Percentiles rank a stretch among this genome's conserved stretches.
These are phyloP conservation scores for Samia ricini DNA, from an alignment of 1,140 invertebrate species.

Conservation along the genomic window DNA sequence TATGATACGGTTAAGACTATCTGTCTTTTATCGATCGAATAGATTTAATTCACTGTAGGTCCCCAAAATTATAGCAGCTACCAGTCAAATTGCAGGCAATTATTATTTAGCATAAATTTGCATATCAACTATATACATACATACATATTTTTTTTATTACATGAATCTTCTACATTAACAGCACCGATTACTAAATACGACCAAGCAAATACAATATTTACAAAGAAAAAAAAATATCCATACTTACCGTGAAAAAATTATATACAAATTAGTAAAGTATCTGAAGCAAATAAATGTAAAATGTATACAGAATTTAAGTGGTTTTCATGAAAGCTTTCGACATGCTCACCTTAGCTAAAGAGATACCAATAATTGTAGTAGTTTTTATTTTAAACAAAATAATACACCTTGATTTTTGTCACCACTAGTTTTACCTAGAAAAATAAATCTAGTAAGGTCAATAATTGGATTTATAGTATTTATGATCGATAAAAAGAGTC, in stretches of 20 bases:
- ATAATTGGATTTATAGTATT: neutral
- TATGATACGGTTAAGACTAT: too few relatives aligned
- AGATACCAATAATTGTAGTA: neutral
- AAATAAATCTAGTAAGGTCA: neutral
- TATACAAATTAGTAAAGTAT: neutral
- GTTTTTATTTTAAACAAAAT: neutral
- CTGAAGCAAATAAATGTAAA: neutral
- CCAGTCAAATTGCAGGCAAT: too few relatives aligned
- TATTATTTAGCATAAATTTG: too few relatives aligned
- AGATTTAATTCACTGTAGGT: too few relatives aligned
- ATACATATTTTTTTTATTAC: neutral
- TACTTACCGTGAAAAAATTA: neutral
- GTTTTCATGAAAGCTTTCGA: neutral
- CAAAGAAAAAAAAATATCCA: too few relatives aligned
- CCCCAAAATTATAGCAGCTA: too few relatives aligned
- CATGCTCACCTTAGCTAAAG: neutral
- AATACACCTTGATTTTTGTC: neutral
- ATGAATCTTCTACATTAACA: neutral
- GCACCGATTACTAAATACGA: constrained; percentile 3
- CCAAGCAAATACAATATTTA: neutral
- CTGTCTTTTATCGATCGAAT: too few relatives aligned
- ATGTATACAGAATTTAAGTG: neutral
- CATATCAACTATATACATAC: neutral
- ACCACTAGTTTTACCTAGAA: neutral
- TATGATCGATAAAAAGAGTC: neutral